phyloP scores from a whole-genome alignment of 2,888 invertebrate genomes.

The Leptinotarsa peninsularis region DNA sequence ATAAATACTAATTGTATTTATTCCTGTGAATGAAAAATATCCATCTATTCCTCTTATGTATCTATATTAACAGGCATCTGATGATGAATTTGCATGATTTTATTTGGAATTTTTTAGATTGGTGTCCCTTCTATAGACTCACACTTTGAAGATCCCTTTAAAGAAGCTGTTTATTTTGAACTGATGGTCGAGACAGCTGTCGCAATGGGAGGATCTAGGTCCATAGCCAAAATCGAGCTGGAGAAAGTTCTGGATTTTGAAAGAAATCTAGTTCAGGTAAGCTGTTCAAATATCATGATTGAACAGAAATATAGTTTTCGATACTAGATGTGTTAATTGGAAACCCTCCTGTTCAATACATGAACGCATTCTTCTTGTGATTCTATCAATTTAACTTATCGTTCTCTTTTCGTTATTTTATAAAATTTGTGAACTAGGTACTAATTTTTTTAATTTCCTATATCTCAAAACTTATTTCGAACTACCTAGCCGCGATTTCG shows the following conservation, averaged over 20 bases:
- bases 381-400: too few species aligned
- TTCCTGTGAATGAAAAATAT: too few species aligned
- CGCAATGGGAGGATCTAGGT: slow-evolving; percentile 28
- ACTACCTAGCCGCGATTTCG: too few species aligned
- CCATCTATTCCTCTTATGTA: too few species aligned
- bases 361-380: too few species aligned
- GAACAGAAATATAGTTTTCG: not conserved
- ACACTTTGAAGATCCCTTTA: slow-evolving; percentile 17
- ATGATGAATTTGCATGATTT: too few species aligned
- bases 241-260: slow-evolving; percentile 29
- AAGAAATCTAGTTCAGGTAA: slow-evolving; percentile 22
- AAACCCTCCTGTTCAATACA: not conserved
- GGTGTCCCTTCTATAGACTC: slow-evolving; percentile 2
- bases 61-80: too few species aligned
- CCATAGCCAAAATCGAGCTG: slow-evolving; percentile 24
- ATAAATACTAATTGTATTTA: too few species aligned
- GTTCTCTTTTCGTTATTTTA: too few species aligned
- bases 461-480: too few species aligned
- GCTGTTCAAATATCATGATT: not conserved
- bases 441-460: too few species aligned
- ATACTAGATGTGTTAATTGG: not conserved
- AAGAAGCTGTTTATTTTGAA: slow-evolving; percentile 20
- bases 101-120: slow-evolving; percentile 24
- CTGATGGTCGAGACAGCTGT: slow-evolving; percentile 36
- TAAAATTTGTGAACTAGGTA: too few species aligned